Evolutionary conservation across 2,888 invertebrate genomes (phyloP), one percentile per base, ranked within the genome.

Genomic region (Tetanocera ferruginea): DNA sequence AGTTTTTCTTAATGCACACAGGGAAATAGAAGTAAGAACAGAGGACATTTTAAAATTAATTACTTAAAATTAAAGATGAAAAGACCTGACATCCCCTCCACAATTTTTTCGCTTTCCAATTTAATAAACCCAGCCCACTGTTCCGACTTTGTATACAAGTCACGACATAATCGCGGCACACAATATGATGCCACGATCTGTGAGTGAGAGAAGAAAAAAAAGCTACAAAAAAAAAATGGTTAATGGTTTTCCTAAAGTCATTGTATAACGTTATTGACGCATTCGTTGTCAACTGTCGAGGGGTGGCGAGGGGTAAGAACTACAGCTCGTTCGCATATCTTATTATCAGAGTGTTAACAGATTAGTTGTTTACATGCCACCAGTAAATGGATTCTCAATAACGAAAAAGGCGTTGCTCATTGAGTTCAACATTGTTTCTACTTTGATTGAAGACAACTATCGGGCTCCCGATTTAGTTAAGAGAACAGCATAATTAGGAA

Each of bases 331-430:
- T 37, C 28, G 73, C 77, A 67, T 77, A 75, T 67, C 81, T 82
- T 81, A 79, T 84, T 85, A 85, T 83, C 82, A 82, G 85, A 85
- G 88, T 87, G 87, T 88, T 88, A 88, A 88, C 86, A 88, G 88
- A 87, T 87, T 87, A 88, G 87, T 88, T 87, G 88, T 88, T 88
- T 88, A 88, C 88, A 88, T 87, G 88, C 88, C 88, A 87, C 85
- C 85, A 88, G 88, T 87, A 55, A 55, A n/a, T 19, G 23, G 23
- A 23, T 55, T n/a, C 55, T 55, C 55, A 23, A 55, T 43, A 43
- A 43, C 43, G 43, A 43, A 43, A 43, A 43, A 43, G 43, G 43
- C 43, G 43, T 43, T 43, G 43, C 43, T 43, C 43, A 43, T 43
- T 43, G 11, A 43, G 43, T 43, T 43, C 14, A 2, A 43, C 43